Conservation (phyloP, 2,113 vertebrate genomes). For the Marmota monax region DNA sequence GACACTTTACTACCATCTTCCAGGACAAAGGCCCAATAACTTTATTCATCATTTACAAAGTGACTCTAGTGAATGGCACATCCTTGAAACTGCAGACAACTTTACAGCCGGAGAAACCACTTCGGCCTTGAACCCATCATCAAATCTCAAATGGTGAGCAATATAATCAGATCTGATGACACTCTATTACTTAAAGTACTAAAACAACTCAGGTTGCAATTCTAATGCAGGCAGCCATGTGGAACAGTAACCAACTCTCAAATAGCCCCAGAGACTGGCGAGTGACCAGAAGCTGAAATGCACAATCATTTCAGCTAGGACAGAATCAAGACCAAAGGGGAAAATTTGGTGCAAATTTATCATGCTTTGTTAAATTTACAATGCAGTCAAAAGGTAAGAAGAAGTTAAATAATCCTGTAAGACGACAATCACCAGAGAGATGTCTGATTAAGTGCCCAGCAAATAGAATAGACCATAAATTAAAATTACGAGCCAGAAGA, state of each 20-base stretch:
- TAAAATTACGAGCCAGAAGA: slow-evolving; percentile 66
- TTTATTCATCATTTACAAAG: background rate
- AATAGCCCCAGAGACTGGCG: background rate
- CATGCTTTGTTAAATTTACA: slow-evolving; percentile 69
- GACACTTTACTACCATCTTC: background rate
- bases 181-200: slow-evolving; percentile 7
- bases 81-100: background rate
- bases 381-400: slow-evolving; percentile 60
- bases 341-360: slow-evolving; percentile 56
- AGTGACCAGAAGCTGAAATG: slow-evolving; percentile 26
- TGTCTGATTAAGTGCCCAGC: slow-evolving; percentile 69
- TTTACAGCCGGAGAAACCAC: background rate
- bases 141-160: background rate
- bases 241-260: slow-evolving; percentile 6
- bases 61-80: background rate
- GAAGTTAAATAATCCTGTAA: slow-evolving; percentile 76
- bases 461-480: slow-evolving; percentile 78
- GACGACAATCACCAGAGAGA: slow-evolving; percentile 63
- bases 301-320: background rate
- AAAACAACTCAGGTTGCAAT: background rate
- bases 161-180: background rate
- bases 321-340: background rate
- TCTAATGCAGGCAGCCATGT: background rate
- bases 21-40: background rate
- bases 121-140: background rate